Conservation (phyloP, 2,888 invertebrate species). For the Petrolisthes cinctipes region DNA sequence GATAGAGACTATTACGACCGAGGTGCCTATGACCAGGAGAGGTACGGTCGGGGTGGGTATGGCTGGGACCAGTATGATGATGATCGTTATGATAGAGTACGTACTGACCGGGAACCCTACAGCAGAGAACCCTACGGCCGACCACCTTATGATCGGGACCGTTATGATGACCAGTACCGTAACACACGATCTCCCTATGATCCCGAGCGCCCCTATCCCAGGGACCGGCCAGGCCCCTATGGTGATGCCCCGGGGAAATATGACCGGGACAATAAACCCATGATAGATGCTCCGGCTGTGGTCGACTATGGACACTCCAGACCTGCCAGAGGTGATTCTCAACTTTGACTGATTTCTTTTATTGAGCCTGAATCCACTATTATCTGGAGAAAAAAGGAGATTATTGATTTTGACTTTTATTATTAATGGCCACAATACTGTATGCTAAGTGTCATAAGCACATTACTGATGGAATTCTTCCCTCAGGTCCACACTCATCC, state of each 20-base stretch:
- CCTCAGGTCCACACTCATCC: neutral
- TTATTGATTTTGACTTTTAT: neutral
- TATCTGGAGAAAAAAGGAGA: neutral
- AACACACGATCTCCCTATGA: slow-evolving; percentile 1
- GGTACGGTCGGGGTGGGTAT: neutral
- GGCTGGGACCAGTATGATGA: slow-evolving; percentile 10
- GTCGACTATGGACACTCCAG: slow-evolving; percentile 41
- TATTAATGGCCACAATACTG: no score
- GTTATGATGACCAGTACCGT: neutral
- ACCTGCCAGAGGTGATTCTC: slow-evolving; percentile 14
- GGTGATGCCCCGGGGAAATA: neutral
- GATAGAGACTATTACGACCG: neutral
- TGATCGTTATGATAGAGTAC: slow-evolving; percentile 7
- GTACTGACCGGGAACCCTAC: slow-evolving; percentile 11
- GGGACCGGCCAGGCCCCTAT: slow-evolving; percentile 21
- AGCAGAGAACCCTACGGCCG: slow-evolving; percentile 21
- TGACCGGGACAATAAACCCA: neutral
- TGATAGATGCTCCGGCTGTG: slow-evolving; percentile 15
- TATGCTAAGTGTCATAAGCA: neutral
- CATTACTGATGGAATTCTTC: neutral
- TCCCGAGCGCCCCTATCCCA: neutral
- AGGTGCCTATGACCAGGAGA: neutral
- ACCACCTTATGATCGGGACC: slow-evolving; percentile 1
- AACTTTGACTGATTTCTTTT: neutral
- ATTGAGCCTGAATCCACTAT: neutral